Percentiles rank a stretch among this genome's conserved stretches.
Conservation (phyloP, 1,140 invertebrate genomes). For the Drosophila repletoides region DNA sequence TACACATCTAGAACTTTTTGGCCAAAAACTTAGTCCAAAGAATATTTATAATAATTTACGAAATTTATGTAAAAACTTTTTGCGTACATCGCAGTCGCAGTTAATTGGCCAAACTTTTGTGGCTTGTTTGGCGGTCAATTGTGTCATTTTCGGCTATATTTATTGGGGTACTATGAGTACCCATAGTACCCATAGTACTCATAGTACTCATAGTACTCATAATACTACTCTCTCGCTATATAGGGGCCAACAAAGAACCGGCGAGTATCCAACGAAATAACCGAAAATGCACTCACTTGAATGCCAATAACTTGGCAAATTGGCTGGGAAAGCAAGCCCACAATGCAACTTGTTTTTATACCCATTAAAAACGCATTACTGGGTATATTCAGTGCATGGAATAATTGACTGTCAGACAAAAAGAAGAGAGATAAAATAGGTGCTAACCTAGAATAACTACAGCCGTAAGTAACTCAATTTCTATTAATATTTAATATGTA, state of each 20-base stretch:
- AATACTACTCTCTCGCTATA: too few species aligned
- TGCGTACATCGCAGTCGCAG: slow-evolving; percentile 37
- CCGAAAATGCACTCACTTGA: slow-evolving; percentile 29
- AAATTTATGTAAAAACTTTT: slow-evolving; percentile 67
- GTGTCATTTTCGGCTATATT: too few species aligned
- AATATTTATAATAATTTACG: slow-evolving; percentile 64
- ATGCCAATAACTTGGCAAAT: slow-evolving; percentile 19
- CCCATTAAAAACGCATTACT: too few species aligned
- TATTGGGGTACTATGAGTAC: too few species aligned
- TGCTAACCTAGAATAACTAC: too few species aligned
- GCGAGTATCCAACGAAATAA: background rate
- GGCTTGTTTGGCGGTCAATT: slow-evolving; percentile 67
- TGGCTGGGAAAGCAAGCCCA: slow-evolving; percentile 17
- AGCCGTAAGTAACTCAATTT: too few species aligned
- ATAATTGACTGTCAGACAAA: too few species aligned
- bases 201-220: too few species aligned
- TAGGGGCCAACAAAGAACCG: background rate
- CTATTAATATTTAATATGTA: too few species aligned
- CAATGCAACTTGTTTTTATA: background rate
- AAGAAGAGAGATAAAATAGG: too few species aligned
- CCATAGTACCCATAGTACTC: too few species aligned
- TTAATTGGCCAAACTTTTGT: slow-evolving; percentile 64
- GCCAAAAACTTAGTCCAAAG: slow-evolving; percentile 31
- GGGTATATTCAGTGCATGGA: background rate
- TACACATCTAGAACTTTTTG: slow-evolving; percentile 13